Evolutionary conservation across 2,113 vertebrate species (phyloP), one percentile per base, ranked within the genome.

Genomic region (Aleadryas rufinucha): DNA sequence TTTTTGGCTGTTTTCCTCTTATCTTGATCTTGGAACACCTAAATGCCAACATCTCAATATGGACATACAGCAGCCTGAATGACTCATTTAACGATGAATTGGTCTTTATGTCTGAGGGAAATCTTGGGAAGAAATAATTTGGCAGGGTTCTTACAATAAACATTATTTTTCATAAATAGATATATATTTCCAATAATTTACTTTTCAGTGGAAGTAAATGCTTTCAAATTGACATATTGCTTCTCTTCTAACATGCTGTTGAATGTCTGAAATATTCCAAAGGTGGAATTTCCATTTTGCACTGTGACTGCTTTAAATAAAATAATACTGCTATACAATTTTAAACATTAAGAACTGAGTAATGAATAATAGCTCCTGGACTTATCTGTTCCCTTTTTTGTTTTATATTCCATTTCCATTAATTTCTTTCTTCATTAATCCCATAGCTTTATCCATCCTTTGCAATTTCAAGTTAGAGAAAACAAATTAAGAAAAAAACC

Each of bases 391-490:
- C 52, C 10, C 4, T 81, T 81, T 88, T 93, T 94, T 92, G 86
- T 93, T 97, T 82, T 87, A 69, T 96, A 63, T 94, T 96, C 68
- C 64, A 59, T 97, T 97, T 84, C 39, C 47, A 96, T 97, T 97
- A 96, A 97, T 98, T 98, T 97, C 37, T 94, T 97, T 97, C 85
- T 96, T 92, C 86, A 94, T 97, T 98, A 94, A 93, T 98, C 95
- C 94, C 54, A 71, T 54, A 83, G 70, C 82, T 98, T 97, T 98
- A 98, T 96, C 87, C 76, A 95, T 94, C 94, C 95, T 95, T 96
- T 95, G 93, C 93, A 97, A 98, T 98, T 98, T 98, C 84, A 97
- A 97, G 95, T 93, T 96, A 94, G 90, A 97, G 95, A 96, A 97
- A 97, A 98, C 96, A 98, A 98, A 98, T 98, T 96, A 98, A 97